Percentiles rank a stretch among this genome's conserved stretches.
These are phyloP conservation scores for Danionella cerebrum DNA, from an alignment of 2,113 vertebrate genomes.

Conservation along the genomic window DNA sequence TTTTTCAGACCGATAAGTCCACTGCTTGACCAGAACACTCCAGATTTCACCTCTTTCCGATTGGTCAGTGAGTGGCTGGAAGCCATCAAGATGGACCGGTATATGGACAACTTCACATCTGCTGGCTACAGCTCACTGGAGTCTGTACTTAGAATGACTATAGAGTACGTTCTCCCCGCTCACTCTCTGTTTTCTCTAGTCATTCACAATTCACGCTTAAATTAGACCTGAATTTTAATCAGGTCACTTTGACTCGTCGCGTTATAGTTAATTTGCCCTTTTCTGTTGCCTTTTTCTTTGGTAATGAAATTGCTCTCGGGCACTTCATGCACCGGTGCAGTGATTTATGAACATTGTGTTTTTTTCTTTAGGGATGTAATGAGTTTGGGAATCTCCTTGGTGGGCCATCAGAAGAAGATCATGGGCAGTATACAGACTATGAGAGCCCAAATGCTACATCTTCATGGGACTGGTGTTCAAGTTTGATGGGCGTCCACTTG, in stretches of 20 bases:
- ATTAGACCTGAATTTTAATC: conserved; percentile 12
- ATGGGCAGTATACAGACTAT: conserved; percentile 99
- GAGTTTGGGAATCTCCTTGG: conserved; percentile 95
- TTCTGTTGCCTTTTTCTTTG: conserved; percentile 25
- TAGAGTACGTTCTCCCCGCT: conserved; percentile 77
- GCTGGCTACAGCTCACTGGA: conserved; percentile 95
- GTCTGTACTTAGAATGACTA: conserved; percentile 96
- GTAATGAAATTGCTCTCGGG: conserved; percentile 41
- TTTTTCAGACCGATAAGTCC: conserved; percentile 87
- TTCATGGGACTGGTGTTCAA: conserved; percentile 95
- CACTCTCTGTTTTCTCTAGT: neutral
- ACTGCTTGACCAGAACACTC: conserved; percentile 93
- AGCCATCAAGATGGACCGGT: conserved; percentile 99
- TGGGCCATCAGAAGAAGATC: conserved; percentile 99
- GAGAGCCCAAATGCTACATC: conserved; percentile 96
- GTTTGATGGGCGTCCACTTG: conserved; percentile 71
- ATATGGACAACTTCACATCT: conserved; percentile 96
- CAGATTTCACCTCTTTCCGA: conserved; percentile 92
- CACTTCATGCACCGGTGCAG: conserved; percentile 21
- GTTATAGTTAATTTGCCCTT: conserved; percentile 16
- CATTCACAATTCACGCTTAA: neutral
- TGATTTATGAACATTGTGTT: conserved; percentile 51
- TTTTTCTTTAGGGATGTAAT: conserved; percentile 85
- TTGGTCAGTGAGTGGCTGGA: conserved; percentile 97
- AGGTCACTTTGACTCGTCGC: conserved; percentile 22